These are phyloP conservation scores for Plumapathes pennacea DNA, from an alignment of 92 coral and sea anemone genomes.

Conservation along the genomic window DNA sequence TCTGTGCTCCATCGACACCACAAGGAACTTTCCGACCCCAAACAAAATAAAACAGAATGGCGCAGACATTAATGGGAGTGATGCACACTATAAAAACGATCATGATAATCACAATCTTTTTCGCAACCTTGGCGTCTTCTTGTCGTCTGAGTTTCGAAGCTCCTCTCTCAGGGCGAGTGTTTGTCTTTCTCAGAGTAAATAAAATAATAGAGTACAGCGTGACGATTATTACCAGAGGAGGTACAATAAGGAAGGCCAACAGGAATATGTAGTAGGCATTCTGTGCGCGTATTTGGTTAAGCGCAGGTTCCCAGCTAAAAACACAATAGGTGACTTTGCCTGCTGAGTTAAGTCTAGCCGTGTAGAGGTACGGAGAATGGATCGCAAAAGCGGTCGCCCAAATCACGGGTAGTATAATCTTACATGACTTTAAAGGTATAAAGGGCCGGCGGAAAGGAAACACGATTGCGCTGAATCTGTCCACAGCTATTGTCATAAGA, in stretches of 20 bases:
- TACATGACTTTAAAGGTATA: slow-evolving; percentile 3
- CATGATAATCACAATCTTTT: not conserved
- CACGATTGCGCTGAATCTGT: slow-evolving; percentile 36
- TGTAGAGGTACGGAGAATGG: not conserved
- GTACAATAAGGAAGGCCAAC: not conserved
- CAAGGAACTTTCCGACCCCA: slow-evolving; percentile 5
- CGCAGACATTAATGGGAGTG: not conserved
- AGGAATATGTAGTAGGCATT: slow-evolving; percentile 4
- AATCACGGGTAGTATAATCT: not conserved
- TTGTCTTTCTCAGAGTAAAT: not conserved
- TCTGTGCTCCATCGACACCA: slow-evolving; percentile 1
- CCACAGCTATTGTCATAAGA: slow-evolving; percentile 32
- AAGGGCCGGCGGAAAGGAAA: slow-evolving; percentile 24
- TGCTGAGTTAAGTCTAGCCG: not conserved
- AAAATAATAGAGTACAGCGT: not conserved
- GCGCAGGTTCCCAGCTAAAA: slow-evolving; percentile 2
- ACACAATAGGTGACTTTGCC: not conserved
- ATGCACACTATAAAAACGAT: slow-evolving; percentile 3
- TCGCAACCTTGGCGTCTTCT: slow-evolving; percentile 9
- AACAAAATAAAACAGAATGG: not conserved
- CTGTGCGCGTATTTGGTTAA: not conserved
- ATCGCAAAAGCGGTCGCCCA: slow-evolving; percentile 1
- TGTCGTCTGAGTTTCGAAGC: not conserved
- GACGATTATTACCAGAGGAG: not conserved
- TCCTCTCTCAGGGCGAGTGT: not conserved